Base-by-base conservation (phyloP, 2,113 vertebrate species). In the Sarotherodon lohbergeri region DNA sequence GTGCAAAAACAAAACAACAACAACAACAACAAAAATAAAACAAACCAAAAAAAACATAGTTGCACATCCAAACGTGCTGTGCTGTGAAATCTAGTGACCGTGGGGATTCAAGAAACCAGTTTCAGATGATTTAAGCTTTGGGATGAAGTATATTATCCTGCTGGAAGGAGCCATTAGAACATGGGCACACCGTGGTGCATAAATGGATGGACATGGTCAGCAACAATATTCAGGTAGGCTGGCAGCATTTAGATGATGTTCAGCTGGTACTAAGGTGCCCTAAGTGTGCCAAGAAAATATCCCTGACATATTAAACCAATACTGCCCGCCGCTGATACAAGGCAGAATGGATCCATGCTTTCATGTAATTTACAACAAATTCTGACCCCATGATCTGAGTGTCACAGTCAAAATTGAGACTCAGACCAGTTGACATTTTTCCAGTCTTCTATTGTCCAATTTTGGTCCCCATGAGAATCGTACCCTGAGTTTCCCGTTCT, bases 31-130 rank as follows among this genome's bases (percentile, higher is more conserved):
- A 56, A 24, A 56, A 56, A 27, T 6, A 29, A 56, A 55, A 55
- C 6, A 56, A 56, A 56, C 3, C 27, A 27, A 29, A n/a, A 34
- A 11, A 19, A 11, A 9, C 34, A 16, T n/a, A 71, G 3, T 43
- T 43, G 39, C 22, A 46, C 39, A 46, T 73, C 68, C 1, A 46
- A 46, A 46, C 3, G 0, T 27, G 39, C 0, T 73, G 5, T 27
- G 68, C 39, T 46, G 14, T 52, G 48, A 52, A 8, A 52, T 52
- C 17, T 52, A 19, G 7, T 19, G 17, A 52, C 48, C 4, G 17
- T 52, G 39, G 39, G 5, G n/a, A 39, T 68, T 68, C 34, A 66
- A 39, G 34, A 39, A 39, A 66, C 12, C 12, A 68, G 6, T 68
- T 68, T 41, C 34, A 68, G 63, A 39, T 22, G 19, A 41, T 68